Evolutionary conservation across 2,888 invertebrate genomes (phyloP).

Genomic region (Tiliacea aurago): DNA sequence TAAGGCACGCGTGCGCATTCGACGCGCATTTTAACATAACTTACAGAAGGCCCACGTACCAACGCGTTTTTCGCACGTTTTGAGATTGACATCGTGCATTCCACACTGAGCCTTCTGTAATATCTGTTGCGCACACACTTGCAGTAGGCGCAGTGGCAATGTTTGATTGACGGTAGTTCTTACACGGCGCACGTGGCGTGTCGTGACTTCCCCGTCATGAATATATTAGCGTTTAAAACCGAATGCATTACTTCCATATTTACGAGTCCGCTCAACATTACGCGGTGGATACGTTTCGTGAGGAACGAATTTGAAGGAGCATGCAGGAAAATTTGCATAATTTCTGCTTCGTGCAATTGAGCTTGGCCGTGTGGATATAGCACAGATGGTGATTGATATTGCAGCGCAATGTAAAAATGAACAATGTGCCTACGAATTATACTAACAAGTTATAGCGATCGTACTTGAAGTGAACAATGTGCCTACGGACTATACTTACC

Average conservation of each 20-base stretch:
- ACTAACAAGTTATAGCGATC: conserved; percentile 10
- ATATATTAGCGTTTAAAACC: conserved; percentile 62
- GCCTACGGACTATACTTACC: neutral
- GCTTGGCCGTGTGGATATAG: neutral
- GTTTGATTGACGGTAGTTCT: conserved; percentile 47
- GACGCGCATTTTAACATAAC: neutral
- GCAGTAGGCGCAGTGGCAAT: conserved; percentile 15
- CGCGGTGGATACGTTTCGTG: conserved; percentile 31
- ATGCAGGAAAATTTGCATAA: conserved; percentile 31
- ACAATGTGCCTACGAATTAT: neutral
- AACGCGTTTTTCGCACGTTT: neutral
- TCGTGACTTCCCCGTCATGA: conserved; percentile 70
- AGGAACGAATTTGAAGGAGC: conserved; percentile 16
- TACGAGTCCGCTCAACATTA: conserved; percentile 25
- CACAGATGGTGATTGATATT: neutral
- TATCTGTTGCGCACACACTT: neutral
- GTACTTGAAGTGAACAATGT: conserved; percentile 32
- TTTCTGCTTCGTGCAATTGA: conserved; percentile 21
- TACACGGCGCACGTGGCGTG: conserved; percentile 48
- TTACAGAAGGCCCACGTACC: conserved; percentile 11
- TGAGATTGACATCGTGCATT: neutral
- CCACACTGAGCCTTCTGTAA: conserved; percentile 1
- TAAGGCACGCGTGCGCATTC: conserved; percentile 42
- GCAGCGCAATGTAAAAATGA: neutral
- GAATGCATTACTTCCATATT: conserved; percentile 36